Percentiles rank a stretch among this genome's conserved stretches.
phyloP scores from a whole-genome alignment of 2,113 vertebrate species.

The Isurus oxyrinchus region DNA sequence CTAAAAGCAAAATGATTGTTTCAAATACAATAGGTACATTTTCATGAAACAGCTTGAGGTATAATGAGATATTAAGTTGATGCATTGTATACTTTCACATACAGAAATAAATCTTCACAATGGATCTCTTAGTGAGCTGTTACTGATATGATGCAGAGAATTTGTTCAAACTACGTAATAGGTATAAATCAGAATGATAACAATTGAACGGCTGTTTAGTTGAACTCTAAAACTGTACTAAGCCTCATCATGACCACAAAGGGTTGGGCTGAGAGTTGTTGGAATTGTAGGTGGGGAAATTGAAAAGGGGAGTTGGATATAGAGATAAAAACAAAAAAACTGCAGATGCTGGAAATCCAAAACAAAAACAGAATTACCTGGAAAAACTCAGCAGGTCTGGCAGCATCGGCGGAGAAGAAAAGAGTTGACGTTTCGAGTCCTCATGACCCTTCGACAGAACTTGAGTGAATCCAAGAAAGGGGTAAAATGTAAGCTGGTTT shows the following conservation, averaged over 20 bases:
- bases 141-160: neutral
- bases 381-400: no score
- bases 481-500: no score
- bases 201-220: neutral
- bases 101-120: neutral
- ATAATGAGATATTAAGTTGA: neutral
- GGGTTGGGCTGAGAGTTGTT: neutral
- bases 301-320: neutral
- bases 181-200: constrained; percentile 2
- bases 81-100: neutral
- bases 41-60: neutral
- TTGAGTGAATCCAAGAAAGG: no score
- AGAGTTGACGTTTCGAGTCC: no score
- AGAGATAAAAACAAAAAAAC: no score
- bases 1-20: neutral
- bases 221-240: neutral
- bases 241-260: neutral
- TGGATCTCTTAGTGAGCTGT: neutral
- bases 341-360: no score
- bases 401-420: no score
- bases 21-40: neutral
- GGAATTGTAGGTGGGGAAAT: neutral
- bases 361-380: no score
- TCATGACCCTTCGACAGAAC: no score
- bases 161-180: neutral